These are phyloP conservation scores for Drosophila hydei DNA, from an alignment of 1,140 invertebrate genomes.

Conservation along the genomic window DNA sequence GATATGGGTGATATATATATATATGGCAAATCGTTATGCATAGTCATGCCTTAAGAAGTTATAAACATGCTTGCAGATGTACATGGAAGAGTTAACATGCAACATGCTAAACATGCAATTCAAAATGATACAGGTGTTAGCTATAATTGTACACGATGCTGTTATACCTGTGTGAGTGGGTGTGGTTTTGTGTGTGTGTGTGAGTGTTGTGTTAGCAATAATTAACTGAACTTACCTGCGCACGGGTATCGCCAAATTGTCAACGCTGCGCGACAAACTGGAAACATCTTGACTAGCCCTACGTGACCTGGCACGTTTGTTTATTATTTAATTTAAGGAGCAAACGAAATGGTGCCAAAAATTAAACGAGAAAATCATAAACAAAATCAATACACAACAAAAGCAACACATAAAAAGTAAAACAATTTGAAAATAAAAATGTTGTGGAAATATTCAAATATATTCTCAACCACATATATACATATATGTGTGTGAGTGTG, in stretches of 20 bases:
- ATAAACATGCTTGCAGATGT: slow-evolving; percentile 34
- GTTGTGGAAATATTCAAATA: not conserved
- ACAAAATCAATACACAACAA: slow-evolving; percentile 39
- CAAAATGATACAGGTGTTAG: not conserved
- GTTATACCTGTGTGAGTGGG: slow-evolving; percentile 3
- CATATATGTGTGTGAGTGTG: not conserved
- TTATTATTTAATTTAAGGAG: slow-evolving; percentile 68
- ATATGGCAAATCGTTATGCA: slow-evolving; percentile 14
- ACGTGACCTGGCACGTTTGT: slow-evolving; percentile 87
- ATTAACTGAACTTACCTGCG: slow-evolving; percentile 78
- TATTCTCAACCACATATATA: not conserved
- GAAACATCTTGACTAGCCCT: slow-evolving; percentile 91
- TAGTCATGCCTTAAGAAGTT: slow-evolving; percentile 29
- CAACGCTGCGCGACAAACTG: slow-evolving; percentile 87
- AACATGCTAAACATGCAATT: slow-evolving; percentile 12
- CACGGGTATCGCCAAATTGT: slow-evolving; percentile 83
- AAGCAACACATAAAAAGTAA: slow-evolving; percentile 44
- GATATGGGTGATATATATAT: slow-evolving; percentile 5
- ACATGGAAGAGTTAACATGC: not conserved
- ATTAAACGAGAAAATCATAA: slow-evolving; percentile 52
- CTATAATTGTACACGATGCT: slow-evolving; percentile 5
- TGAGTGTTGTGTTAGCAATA: slow-evolving; percentile 28
- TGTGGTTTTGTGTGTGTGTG: slow-evolving; percentile 1
- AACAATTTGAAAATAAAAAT: slow-evolving; percentile 26
- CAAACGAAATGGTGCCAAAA: slow-evolving; percentile 76